Conservation (phyloP, 2,113 vertebrate genomes). For the Larimichthys polyactis region DNA sequence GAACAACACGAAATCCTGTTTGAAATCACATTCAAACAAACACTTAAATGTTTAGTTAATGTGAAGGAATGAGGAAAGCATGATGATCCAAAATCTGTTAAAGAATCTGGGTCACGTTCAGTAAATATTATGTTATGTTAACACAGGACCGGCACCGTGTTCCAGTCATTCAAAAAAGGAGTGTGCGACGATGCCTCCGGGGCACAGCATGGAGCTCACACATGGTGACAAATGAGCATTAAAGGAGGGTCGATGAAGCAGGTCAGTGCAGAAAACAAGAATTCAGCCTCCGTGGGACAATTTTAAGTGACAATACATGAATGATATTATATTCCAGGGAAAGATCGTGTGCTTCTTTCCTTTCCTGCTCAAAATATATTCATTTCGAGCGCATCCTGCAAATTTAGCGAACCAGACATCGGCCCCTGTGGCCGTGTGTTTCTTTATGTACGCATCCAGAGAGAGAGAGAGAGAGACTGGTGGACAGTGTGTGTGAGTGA, state of each 20-base stretch:
- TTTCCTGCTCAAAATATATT: conserved; percentile 42
- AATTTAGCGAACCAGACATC: conserved; percentile 40
- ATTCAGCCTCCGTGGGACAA: conserved; percentile 23
- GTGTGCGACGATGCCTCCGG: conserved; percentile 3
- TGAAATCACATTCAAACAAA: conserved; percentile 29
- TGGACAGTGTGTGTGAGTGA: conserved; percentile 1
- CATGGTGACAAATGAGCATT: conserved; percentile 58
- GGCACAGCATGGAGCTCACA: conserved; percentile 21
- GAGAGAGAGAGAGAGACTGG: conserved; percentile 7
- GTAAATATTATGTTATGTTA: conserved; percentile 10
- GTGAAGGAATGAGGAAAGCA: conserved; percentile 23
- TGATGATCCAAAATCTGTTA: conserved; percentile 1
- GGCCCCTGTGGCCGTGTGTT: conserved; percentile 26
- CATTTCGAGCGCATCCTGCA: background rate
- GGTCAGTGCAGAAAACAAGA: conserved; percentile 24
- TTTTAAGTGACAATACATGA: conserved; percentile 39
- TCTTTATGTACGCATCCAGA: background rate
- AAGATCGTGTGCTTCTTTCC: conserved; percentile 19
- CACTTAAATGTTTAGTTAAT: conserved; percentile 13
- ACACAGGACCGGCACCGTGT: background rate
- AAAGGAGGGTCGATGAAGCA: conserved; percentile 46
- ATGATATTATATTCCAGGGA: conserved; percentile 13
- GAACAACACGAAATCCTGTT: conserved; percentile 63
- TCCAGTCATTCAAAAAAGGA: conserved; percentile 11
- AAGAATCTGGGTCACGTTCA: conserved; percentile 29